Base-by-base conservation (phyloP, 2,113 vertebrate genomes). In the Mugil cephalus region DNA sequence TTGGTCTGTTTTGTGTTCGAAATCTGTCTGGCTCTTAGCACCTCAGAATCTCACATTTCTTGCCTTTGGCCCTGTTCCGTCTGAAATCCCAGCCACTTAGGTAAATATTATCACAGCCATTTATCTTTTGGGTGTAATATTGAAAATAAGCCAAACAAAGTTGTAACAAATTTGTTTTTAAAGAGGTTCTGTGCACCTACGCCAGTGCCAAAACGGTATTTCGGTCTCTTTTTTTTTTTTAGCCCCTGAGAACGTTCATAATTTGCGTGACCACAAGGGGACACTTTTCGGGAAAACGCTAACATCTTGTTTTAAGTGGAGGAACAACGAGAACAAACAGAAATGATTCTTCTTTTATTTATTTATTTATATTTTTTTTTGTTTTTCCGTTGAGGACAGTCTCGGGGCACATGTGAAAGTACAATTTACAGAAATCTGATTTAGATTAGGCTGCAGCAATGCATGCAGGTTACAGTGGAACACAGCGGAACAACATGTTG, bases 381-480 rank as follows among this genome's bases (percentile, higher is more conserved):
- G 66, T 63, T 62, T 47, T 67, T 68, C 21, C 56, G 8, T 24
- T 17, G 1, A 56, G 34, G 58, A 47, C 56, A 43, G 80, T 84
- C 55, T 74, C 59, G 42, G 66, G 40, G 47, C 83, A 74, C 83
- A 83, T 52, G 74, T 88, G 81, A 68, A 85, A 78, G 65, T 60
- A 47, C 69, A 87, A 77, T 84, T 85, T 77, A 84, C 61, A 77
- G 74, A 76, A 84, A 85, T 90, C 85, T 91, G 89, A 90, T 84
- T 87, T 86, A 75, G 77, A 89, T 92, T 83, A 89, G 64, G 54
- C 58, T 53, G 64, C 77, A 65, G 67, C 77, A 89, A 87, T 86
- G 82, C 84, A 91, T 77, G 79, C 79, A 89, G 81, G 87, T 89
- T 86, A 73, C 63, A 89, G 81, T 54, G 73, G 77, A 90, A 86